phyloP scores from a whole-genome alignment of 2,113 vertebrate genomes.

The Pandion haliaetus region DNA sequence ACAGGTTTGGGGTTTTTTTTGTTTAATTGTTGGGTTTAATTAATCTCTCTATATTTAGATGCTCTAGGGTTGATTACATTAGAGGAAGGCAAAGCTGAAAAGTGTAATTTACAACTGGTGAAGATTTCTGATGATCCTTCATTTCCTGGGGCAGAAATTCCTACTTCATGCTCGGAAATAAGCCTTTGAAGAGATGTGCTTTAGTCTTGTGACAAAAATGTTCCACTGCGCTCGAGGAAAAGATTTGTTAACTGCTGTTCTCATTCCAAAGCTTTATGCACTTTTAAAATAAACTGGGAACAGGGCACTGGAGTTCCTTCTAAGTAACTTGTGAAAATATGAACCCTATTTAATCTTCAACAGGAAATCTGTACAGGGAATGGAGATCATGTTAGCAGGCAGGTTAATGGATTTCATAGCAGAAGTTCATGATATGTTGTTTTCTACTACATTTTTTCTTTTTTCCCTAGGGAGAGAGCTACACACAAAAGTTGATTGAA shows the following conservation, averaged over 20 bases:
- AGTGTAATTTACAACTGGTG: neutral
- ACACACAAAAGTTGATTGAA: neutral
- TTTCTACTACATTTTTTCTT: neutral
- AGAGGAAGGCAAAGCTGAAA: neutral
- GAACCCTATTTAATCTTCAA: neutral
- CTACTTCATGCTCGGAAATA: neutral
- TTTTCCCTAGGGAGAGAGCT: neutral
- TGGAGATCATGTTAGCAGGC: neutral
- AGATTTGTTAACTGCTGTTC: constrained; percentile 14
- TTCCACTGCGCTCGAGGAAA: neutral
- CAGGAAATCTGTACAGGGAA: neutral
- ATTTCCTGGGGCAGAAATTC: constrained; percentile 43
- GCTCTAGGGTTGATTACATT: neutral
- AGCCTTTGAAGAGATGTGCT: constrained; percentile 17
- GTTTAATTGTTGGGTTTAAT: neutral
- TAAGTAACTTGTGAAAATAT: neutral
- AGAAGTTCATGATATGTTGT: neutral
- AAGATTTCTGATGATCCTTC: neutral
- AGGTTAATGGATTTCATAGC: neutral
- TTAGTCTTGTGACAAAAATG: constrained; percentile 17
- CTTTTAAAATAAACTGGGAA: neutral
- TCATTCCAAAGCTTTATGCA: neutral
- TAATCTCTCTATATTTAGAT: neutral
- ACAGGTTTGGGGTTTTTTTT: neutral
- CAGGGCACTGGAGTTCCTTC: neutral